These are phyloP conservation scores for Pectinophora gossypiella DNA, from an alignment of 1,140 invertebrate species.

Conservation along the genomic window DNA sequence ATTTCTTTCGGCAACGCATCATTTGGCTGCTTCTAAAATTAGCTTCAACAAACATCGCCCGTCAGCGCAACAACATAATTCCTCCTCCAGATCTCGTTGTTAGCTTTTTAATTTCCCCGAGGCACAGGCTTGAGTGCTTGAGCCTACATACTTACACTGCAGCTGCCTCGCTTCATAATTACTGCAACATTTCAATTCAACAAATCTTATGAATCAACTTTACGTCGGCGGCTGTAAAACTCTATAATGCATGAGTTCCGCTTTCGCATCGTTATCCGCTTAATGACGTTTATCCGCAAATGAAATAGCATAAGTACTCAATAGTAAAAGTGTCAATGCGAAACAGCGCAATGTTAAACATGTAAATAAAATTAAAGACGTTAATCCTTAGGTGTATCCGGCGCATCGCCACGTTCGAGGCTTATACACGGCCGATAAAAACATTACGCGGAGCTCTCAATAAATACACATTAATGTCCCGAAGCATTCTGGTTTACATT, in stretches of 20 bases:
- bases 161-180: constrained; percentile 32
- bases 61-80: constrained; percentile 5
- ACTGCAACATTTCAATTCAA: constrained; percentile 38
- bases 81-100: constrained; percentile 15
- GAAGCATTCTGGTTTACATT: constrained; percentile 69
- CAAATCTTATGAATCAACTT: constrained; percentile 18
- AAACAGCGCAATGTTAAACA: constrained; percentile 20
- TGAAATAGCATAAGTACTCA: constrained; percentile 29
- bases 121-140: constrained; percentile 18
- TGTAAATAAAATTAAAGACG: constrained; percentile 10
- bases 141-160: constrained; percentile 16
- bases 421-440: constrained; percentile 63
- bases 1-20: background rate
- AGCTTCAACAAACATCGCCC: constrained; percentile 2
- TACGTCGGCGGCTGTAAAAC: constrained; percentile 12
- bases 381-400: constrained; percentile 34
- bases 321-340: constrained; percentile 29
- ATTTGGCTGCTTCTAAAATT: background rate
- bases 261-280: background rate
- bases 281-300: constrained; percentile 24
- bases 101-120: constrained; percentile 39
- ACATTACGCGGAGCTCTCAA: constrained; percentile 70
- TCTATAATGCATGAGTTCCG: background rate
- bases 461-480: constrained; percentile 74
- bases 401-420: constrained; percentile 40